Percentiles rank a stretch among this genome's conserved stretches.
These are phyloP conservation scores for Lethrus apterus DNA, from an alignment of 1,140 invertebrate genomes.

Conservation along the genomic window DNA sequence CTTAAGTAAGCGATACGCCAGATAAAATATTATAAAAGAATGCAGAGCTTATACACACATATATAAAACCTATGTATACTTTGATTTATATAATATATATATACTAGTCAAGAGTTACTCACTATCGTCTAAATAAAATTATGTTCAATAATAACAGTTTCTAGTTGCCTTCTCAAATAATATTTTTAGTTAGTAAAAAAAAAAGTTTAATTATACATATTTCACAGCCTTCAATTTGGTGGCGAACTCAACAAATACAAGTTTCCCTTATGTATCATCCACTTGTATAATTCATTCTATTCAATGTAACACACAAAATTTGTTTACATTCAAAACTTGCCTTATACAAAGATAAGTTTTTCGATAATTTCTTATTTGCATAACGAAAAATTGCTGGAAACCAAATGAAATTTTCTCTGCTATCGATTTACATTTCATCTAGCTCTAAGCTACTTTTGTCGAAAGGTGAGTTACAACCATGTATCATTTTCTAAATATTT, in stretches of 20 bases:
- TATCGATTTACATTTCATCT: too few species aligned
- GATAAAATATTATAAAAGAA: constrained; percentile 37
- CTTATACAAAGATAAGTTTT: too few species aligned
- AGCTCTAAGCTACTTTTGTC: too few species aligned
- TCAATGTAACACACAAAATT: too few species aligned
- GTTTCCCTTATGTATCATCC: too few species aligned
- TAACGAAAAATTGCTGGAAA: too few species aligned
- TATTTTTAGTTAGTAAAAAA: constrained; percentile 32
- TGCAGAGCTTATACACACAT: constrained; percentile 27
- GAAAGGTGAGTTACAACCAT: too few species aligned
- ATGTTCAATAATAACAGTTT: constrained; percentile 31
- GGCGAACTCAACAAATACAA: constrained; percentile 28
- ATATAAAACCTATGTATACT: constrained; percentile 38
- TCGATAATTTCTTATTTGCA: too few species aligned
- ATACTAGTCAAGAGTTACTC: constrained; percentile 4
- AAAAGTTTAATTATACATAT: constrained; percentile 36
- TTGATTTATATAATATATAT: constrained; percentile 28
- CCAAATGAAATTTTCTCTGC: too few species aligned
- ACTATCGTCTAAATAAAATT: constrained; percentile 26
- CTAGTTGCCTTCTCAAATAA: constrained; percentile 37
- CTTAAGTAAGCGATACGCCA: constrained; percentile 38
- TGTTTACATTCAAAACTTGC: too few species aligned
- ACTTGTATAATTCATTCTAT: too few species aligned
- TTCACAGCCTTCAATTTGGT: constrained; percentile 41
- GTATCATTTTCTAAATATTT: too few species aligned